Conservation (phyloP, 2,113 vertebrate species). For the Ondatra zibethicus region DNA sequence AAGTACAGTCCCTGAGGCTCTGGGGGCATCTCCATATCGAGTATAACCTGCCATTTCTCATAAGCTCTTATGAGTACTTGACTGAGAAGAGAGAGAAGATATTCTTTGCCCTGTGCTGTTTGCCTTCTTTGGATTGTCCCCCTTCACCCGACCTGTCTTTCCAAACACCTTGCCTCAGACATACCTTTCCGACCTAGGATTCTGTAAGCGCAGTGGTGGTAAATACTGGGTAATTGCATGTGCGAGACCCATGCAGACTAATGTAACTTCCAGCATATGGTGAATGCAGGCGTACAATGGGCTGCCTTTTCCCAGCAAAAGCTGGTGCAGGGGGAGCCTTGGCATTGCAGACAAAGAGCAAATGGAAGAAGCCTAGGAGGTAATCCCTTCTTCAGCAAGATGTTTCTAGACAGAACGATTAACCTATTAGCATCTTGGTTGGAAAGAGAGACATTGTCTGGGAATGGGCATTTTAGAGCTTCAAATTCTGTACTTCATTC, state of each 20-base stretch:
- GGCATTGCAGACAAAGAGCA: conserved; percentile 28
- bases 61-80: neutral
- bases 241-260: conserved; percentile 58
- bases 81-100: neutral
- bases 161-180: neutral
- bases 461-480: neutral
- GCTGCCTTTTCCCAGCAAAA: conserved; percentile 39
- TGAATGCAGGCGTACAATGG: conserved; percentile 65
- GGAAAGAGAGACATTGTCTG: neutral
- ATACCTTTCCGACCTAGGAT: neutral
- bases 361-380: conserved; percentile 12
- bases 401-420: neutral
- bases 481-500: neutral
- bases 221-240: conserved; percentile 70
- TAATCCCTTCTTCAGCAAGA: neutral
- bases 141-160: neutral
- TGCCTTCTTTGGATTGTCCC: neutral
- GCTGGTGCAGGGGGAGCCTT: conserved; percentile 40
- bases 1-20: neutral
- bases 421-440: neutral
- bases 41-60: neutral
- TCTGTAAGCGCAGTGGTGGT: conserved; percentile 71
- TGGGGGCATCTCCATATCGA: neutral
- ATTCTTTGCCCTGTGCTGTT: neutral
- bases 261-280: conserved; percentile 70